Evolutionary conservation across 2,797 vertebrate species (phyloP), one percentile per base, ranked within the genome.

Genomic region (Chloroceryle inda): DNA sequence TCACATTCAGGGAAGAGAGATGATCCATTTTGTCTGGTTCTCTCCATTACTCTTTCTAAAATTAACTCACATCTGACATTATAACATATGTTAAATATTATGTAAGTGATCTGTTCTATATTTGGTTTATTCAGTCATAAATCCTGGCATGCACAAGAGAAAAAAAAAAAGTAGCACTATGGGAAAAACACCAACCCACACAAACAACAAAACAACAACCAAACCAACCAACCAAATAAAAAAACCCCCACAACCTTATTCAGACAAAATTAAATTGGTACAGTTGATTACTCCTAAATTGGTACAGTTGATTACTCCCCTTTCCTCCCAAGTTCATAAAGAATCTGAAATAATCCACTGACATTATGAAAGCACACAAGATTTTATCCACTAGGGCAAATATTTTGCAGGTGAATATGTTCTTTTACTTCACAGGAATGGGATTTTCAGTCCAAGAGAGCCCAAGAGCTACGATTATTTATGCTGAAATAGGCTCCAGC

Each of bases 61-160:
- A 95, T 96, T 97, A 95, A 91, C 96, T 95, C 82, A 82, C 95
- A 96, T 96, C 93, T 97, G 95, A 96, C 92, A 96, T 96, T 95
- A 90, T 90, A 96, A 89, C 94, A 96, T 95, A 96, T 89, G 89
- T 92, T 97, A 97, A 94, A 92, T 96, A 94, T 96, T 97, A 96
- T 96, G 92, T 96, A 96, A 97, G 89, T 75, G 64, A 88, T 86
- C 94, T 96, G 82, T 88, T 96, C 91, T 97, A 96, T 96, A 94
- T 95, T 96, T 95, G 89, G 85, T 66, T 94, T 94, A 94, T 96
- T 96, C 94, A 94, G 89, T 92, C 95, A 94, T 95, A 97, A 97
- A 97, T 91, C 59, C 78, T 97, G 85, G 82, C 85, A 92, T 83
- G 72, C 79, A 88, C 2, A 73, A 13, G 7, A 47, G 56, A 35